These are phyloP conservation scores for Antechinus stuartii DNA, from an alignment of 2,113 vertebrate genomes.

Conservation along the genomic window DNA sequence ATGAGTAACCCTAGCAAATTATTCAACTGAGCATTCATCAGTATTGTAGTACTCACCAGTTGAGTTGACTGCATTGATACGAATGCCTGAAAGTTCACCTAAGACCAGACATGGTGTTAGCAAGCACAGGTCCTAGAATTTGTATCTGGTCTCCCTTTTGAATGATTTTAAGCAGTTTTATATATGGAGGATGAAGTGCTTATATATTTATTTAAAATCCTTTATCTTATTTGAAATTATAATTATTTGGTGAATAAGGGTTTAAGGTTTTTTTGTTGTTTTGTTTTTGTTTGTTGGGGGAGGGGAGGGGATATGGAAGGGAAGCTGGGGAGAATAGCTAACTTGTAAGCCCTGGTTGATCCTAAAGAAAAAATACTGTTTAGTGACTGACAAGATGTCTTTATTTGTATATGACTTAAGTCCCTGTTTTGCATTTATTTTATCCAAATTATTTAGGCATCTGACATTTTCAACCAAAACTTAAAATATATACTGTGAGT, in stretches of 20 bases:
- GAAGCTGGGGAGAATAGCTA: slow-evolving; percentile 72
- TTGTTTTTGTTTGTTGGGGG: not conserved
- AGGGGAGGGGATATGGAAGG: slow-evolving; percentile 72
- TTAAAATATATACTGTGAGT: slow-evolving; percentile 86
- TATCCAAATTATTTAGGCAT: slow-evolving; percentile 83
- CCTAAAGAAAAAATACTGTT: slow-evolving; percentile 84
- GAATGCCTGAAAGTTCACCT: slow-evolving; percentile 57
- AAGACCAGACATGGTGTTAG: slow-evolving; percentile 78
- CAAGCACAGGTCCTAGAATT: slow-evolving; percentile 85
- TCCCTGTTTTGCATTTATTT: slow-evolving; percentile 85
- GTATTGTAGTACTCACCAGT: slow-evolving; percentile 55
- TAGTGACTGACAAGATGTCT: slow-evolving; percentile 82
- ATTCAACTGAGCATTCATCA: slow-evolving; percentile 11
- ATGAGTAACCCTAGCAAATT: slow-evolving; percentile 44
- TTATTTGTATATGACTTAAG: slow-evolving; percentile 83
- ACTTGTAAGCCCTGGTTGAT: slow-evolving; percentile 79
- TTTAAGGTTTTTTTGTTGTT: slow-evolving; percentile 70
- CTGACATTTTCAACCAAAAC: slow-evolving; percentile 89
- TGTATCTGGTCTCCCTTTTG: slow-evolving; percentile 85
- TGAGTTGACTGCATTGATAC: slow-evolving; percentile 49
- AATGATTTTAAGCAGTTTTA: slow-evolving; percentile 88
- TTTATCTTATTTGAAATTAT: slow-evolving; percentile 90
- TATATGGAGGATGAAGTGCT: slow-evolving; percentile 89
- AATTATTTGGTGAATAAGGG: slow-evolving; percentile 86
- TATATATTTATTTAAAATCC: slow-evolving; percentile 91